Base-by-base conservation (phyloP, 2,888 invertebrate genomes). In the Dynastes grantii region DNA sequence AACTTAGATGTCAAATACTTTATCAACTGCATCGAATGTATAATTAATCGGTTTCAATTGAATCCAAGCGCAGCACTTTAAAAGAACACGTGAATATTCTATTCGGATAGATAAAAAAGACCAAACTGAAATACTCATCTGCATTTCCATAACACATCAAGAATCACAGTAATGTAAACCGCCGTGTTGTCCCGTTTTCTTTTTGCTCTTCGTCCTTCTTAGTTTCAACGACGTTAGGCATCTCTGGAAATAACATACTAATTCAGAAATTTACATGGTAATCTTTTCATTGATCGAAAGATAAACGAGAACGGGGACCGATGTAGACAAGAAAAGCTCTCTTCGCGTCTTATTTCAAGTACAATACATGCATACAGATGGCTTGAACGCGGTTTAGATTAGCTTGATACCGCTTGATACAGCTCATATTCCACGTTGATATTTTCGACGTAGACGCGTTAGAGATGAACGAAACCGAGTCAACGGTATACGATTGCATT, bases 231-330 rank as follows among this genome's bases (percentile, higher is more conserved):
- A 58, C 29, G 55, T 58, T 73, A 61, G 73, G 73, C 73, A 73
- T 73, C 73, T 73, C 58, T 37, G 58, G 73, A 73, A 73, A 73
- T 73, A 73, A 73, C 73, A 73, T 73, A 61, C 73, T 73, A 73
- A 73, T 73, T 73, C 58, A 73, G 73, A 73, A 73, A 73, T 73
- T 73, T 73, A 73, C 73, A 73, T 73, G 73, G 73, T 73, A 73
- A 73, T 73, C 73, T 58, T 73, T 73, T 58, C 73, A 73, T 73
- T 73, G 73, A 73, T 73, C 73, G 58, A 27, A 73, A 73, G 73
- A 73, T 73, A 73, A 73, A 73, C 29, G 45, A 32, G 55, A 73
- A 61, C 58, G 58, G 73, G 73, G 73, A 58, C 73, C 51, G 37
- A 73, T 58, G 58, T 73, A 58, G 73, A 73, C 73, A 73, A 73